Evolutionary conservation across 1,140 invertebrate genomes (phyloP).

Genomic region (Drosophila pallidifrons): DNA sequence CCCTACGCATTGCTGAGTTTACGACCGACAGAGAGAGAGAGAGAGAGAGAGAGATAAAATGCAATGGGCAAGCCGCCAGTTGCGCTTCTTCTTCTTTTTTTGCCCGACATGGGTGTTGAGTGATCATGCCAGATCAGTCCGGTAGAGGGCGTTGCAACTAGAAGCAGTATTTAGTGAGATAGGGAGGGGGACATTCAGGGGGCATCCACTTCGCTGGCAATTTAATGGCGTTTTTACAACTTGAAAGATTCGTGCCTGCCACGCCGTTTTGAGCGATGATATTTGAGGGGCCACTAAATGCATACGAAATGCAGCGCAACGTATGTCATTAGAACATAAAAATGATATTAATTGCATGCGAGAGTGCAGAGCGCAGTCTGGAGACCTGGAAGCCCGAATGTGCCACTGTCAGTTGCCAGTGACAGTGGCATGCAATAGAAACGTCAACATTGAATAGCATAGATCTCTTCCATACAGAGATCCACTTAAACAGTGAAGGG

Average conservation of each 20-base stretch:
- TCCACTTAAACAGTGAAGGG: slow-evolving; percentile 43
- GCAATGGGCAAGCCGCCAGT: slow-evolving; percentile 10
- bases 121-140: slow-evolving; percentile 49
- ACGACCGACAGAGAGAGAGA: slow-evolving; percentile 35
- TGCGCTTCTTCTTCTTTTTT: not conserved
- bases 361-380: slow-evolving; percentile 52
- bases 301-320: slow-evolving; percentile 80
- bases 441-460: slow-evolving; percentile 62
- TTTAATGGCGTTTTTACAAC: slow-evolving; percentile 84
- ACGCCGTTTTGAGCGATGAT: slow-evolving; percentile 81
- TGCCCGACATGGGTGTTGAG: slow-evolving; percentile 27
- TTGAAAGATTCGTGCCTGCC: slow-evolving; percentile 83
- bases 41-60: slow-evolving; percentile 2
- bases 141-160: not conserved
- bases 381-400: not conserved
- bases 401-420: slow-evolving; percentile 2
- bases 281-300: slow-evolving; percentile 59
- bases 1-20: slow-evolving; percentile 69
- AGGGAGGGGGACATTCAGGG: too few relatives aligned
- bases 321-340: slow-evolving; percentile 84
- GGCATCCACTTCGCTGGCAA: slow-evolving; percentile 81
- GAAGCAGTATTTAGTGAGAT: too few relatives aligned
- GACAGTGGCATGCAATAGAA: slow-evolving; percentile 62
- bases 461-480: not conserved
- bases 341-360: slow-evolving; percentile 84